These are phyloP conservation scores for Pyrrhia umbra DNA, from an alignment of 2,888 invertebrate genomes.

Conservation along the genomic window DNA sequence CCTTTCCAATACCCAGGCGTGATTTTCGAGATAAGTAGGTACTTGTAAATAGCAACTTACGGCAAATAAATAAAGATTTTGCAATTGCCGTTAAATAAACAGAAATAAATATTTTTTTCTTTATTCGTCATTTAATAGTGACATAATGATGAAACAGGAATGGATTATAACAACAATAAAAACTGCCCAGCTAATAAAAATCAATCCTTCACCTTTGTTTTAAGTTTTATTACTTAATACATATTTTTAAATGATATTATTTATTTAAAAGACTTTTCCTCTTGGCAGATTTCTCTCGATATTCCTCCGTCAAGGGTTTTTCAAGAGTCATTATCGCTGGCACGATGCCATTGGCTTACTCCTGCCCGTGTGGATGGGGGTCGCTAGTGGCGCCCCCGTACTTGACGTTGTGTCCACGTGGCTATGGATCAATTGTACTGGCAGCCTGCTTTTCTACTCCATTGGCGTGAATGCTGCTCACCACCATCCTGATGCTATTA, in stretches of 20 bases:
- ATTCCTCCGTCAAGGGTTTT: conserved; percentile 73
- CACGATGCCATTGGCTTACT: conserved; percentile 78
- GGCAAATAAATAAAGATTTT: too few relatives aligned
- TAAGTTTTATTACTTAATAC: too few relatives aligned
- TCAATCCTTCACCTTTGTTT: too few relatives aligned
- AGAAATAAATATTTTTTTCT: too few relatives aligned
- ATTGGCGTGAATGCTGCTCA: conserved; percentile 94
- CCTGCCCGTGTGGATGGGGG: conserved; percentile 82
- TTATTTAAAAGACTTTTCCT: conserved; percentile 17
- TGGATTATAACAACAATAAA: too few relatives aligned
- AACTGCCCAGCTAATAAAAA: too few relatives aligned
- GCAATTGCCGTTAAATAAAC: too few relatives aligned
- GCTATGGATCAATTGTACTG: conserved; percentile 88
- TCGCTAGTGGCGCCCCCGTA: conserved; percentile 73
- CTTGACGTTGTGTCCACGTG: conserved; percentile 85
- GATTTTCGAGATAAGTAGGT: too few relatives aligned
- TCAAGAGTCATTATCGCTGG: conserved; percentile 76
- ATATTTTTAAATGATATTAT: conserved; percentile 10
- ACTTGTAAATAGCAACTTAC: too few relatives aligned
- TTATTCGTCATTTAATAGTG: too few relatives aligned
- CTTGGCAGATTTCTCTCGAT: conserved; percentile 72
- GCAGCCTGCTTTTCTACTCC: conserved; percentile 91
- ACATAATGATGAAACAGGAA: too few relatives aligned
- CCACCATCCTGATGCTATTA: conserved; percentile 94
- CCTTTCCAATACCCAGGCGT: too few relatives aligned